A percentile compares a stretch with the other conserved stretches of the same genome.
Conservation (phyloP, 2,797 vertebrate species). For the Podargus strigoides region DNA sequence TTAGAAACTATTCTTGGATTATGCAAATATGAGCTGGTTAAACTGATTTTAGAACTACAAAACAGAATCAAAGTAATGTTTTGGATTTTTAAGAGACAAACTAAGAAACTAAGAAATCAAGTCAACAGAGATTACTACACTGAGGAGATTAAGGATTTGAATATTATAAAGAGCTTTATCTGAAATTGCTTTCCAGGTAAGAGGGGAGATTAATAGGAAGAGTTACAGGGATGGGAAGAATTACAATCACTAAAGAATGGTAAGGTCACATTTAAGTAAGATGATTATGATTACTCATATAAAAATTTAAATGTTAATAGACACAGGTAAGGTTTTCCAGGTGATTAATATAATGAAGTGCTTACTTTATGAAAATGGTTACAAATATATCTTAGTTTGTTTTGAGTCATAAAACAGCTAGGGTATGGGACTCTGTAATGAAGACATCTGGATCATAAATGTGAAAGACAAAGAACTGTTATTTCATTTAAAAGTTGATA, state of each 20-base stretch:
- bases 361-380: background rate
- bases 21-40: rapidly evolving
- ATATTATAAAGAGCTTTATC: background rate
- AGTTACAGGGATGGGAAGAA: background rate
- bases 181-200: background rate
- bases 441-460: background rate
- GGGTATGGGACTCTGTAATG: background rate
- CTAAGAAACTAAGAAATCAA: background rate
- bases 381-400: background rate
- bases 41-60: background rate
- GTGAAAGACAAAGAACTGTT: background rate
- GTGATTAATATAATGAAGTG: background rate
- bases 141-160: background rate
- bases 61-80: background rate
- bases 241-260: background rate
- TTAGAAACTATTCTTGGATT: background rate
- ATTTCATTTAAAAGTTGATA: background rate
- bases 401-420: background rate
- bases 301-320: background rate
- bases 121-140: background rate
- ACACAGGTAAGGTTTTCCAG: background rate
- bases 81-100: background rate
- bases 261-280: background rate
- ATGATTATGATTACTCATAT: background rate
- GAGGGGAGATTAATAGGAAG: background rate